Evolutionary conservation across 2,888 invertebrate species (phyloP).

Genomic region (Noctua janthina): DNA sequence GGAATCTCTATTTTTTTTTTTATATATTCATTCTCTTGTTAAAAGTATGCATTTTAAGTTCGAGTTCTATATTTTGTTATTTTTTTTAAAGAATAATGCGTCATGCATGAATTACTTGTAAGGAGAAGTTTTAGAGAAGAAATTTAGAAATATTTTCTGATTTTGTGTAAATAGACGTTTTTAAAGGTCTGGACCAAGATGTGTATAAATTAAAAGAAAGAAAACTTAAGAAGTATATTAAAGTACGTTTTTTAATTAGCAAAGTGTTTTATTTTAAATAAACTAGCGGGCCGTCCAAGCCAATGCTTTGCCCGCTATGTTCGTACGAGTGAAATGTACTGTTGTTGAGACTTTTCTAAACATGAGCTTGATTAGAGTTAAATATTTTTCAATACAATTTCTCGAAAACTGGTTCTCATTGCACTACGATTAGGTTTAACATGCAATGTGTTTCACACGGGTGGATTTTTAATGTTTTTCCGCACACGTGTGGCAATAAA

Average conservation of each 20-base stretch:
- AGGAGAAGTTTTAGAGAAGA: constrained; percentile 53
- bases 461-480: too few relatives aligned
- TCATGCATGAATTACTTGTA: constrained; percentile 55
- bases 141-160: constrained; percentile 57
- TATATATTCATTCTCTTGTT: constrained; percentile 50
- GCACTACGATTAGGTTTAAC: too few relatives aligned
- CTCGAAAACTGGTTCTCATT: too few relatives aligned
- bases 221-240: constrained; percentile 61
- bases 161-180: constrained; percentile 68
- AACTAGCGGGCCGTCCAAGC: background rate
- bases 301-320: background rate
- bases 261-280: constrained; percentile 34
- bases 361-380: too few relatives aligned
- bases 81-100: constrained; percentile 40
- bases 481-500: too few relatives aligned
- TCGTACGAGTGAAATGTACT: background rate
- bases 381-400: too few relatives aligned
- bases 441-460: too few relatives aligned
- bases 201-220: constrained; percentile 53
- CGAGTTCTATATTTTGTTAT: constrained; percentile 60
- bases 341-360: background rate
- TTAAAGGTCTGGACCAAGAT: constrained; percentile 69
- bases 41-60: constrained; percentile 57
- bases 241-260: constrained; percentile 55
- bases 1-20: constrained; percentile 58